phyloP scores from a whole-genome alignment of 2,888 invertebrate genomes.

The Flexamia atlantica region DNA sequence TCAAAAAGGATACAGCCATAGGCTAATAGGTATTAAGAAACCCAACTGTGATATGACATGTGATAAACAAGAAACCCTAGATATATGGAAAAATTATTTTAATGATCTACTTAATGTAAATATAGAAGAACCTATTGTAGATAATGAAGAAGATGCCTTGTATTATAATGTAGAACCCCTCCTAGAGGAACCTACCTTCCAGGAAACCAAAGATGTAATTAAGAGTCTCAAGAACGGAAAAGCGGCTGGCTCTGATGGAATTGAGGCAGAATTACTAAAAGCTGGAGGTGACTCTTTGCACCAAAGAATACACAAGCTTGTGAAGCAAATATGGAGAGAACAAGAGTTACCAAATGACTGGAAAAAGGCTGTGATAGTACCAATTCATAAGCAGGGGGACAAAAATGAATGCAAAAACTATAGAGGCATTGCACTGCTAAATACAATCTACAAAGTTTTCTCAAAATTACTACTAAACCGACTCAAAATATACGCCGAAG shows the following conservation, averaged over 20 bases:
- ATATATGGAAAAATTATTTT: constrained; percentile 37
- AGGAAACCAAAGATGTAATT: constrained; percentile 29
- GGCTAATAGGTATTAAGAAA: constrained; percentile 23
- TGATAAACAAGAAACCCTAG: constrained; percentile 82
- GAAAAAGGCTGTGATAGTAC: constrained; percentile 73
- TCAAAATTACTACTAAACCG: constrained; percentile 48
- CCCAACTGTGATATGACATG: constrained; percentile 80
- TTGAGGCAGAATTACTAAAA: constrained; percentile 28
- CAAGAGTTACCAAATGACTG: constrained; percentile 29
- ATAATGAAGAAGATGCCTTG: neutral
- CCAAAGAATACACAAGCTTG: constrained; percentile 17
- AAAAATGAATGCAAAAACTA: constrained; percentile 63
- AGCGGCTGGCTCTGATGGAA: constrained; percentile 46
- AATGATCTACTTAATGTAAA: constrained; percentile 14
- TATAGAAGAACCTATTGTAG: constrained; percentile 12
- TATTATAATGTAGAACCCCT: constrained; percentile 10
- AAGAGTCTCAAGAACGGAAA: constrained; percentile 42
- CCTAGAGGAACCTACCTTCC: constrained; percentile 3
- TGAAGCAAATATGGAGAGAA: constrained; percentile 12
- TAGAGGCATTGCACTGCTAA: constrained; percentile 63
- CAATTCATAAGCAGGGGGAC: constrained; percentile 63
- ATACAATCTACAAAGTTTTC: constrained; percentile 62
- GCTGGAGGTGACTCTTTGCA: constrained; percentile 6
- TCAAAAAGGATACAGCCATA: constrained; percentile 34
- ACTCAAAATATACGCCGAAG: constrained; percentile 58